Percentiles rank a stretch among this genome's conserved stretches.
These are phyloP conservation scores for Austrofundulus limnaeus DNA, from an alignment of 2,113 vertebrate genomes.

Conservation along the genomic window DNA sequence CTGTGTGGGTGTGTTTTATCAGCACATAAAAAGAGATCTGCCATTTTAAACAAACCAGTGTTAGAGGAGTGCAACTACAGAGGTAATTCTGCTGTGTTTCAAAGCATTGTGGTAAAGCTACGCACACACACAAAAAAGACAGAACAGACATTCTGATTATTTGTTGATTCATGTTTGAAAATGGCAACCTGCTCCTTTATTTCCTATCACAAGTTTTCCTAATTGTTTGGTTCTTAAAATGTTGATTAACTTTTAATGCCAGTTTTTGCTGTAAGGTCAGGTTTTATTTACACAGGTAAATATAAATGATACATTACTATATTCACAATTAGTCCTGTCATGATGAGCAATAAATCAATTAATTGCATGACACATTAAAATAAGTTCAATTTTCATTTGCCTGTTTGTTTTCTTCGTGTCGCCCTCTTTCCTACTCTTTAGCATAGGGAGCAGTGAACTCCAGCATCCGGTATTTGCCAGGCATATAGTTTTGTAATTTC, in stretches of 20 bases:
- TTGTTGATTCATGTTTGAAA: constrained; percentile 27
- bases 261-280: constrained; percentile 2
- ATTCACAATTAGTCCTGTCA: too few relatives aligned
- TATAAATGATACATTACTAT: too few relatives aligned
- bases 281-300: neutral
- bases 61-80: constrained; percentile 20
- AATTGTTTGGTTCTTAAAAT: neutral
- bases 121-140: constrained; percentile 38
- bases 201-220: constrained; percentile 5
- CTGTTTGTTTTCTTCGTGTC: too few relatives aligned
- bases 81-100: constrained; percentile 19
- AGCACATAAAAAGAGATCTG: constrained; percentile 67
- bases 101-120: constrained; percentile 20
- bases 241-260: neutral
- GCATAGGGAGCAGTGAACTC: too few relatives aligned
- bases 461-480: too few relatives aligned
- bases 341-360: too few relatives aligned
- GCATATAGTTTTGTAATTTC: too few relatives aligned
- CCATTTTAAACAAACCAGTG: constrained; percentile 58
- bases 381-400: too few relatives aligned
- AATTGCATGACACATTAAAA: too few relatives aligned
- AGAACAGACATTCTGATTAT: constrained; percentile 16
- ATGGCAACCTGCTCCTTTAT: constrained; percentile 7
- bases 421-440: too few relatives aligned
- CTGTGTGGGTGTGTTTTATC: constrained; percentile 75